Base-by-base conservation (phyloP, 2,797 vertebrate species). In the Leontopithecus rosalia region DNA sequence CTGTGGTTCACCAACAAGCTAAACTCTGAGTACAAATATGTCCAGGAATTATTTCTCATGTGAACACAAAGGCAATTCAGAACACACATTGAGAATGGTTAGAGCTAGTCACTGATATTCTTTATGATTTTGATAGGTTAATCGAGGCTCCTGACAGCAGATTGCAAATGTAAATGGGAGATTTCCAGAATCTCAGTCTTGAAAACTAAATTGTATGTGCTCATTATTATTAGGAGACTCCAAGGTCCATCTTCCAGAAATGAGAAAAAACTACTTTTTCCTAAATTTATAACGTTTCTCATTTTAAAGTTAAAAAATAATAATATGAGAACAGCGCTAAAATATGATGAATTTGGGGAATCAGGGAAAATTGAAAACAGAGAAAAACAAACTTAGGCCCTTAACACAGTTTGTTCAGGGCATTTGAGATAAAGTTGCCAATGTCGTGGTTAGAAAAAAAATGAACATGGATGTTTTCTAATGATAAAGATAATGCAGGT, bases 241-340 rank as follows among this genome's bases (percentile, higher is more conserved):
- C 67, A 88, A 97, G 15, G n/a, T n/a, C 33, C 2, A 15, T 43
- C 33, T 89, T 96, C 39, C 30, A 90, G n/a, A 81, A 83, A 88
- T 83, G 26, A 70, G 13, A 36, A 75, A 86, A 88, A 85, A 28
- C n/a, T 64, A 10, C 39, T 55, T 20, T 84, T 75, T 41, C n/a
- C 73, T 86, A 95, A 46, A 36, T 89, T n/a, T 83, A 3, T 70
- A 95, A 50, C 28, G 36, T 72, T 92, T 85, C 48, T 88, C 92
- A 93, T 85, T 90, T 87, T 92, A 50, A 75, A 92, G 4, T 67
- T 30, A 80, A 84, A 95, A 73, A 67, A 79, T 64, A 73, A 11
- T 36, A 48, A 76, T 57, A 43, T 87, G 33, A 86, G 33, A 88
- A 72, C 58, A 55, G 15, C 10, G n/a, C 30, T 83, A 72, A 93